A percentile compares a stretch with the other conserved stretches of the same genome.
These are phyloP conservation scores for Hipparchia sbordonii DNA, from an alignment of 2,888 invertebrate genomes.

Conservation along the genomic window DNA sequence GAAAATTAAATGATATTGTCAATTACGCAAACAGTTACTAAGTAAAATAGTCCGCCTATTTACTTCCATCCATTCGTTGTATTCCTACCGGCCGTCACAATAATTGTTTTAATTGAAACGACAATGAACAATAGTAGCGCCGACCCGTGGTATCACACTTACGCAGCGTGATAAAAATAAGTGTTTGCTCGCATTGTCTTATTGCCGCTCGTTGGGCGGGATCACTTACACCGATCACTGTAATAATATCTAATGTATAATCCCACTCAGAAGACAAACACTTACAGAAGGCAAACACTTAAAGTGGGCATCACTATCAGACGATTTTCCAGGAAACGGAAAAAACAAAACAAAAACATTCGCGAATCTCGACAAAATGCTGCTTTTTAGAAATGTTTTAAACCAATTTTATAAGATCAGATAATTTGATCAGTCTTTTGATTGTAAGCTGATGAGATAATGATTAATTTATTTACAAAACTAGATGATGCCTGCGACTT, in stretches of 20 bases:
- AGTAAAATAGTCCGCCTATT: too few relatives aligned
- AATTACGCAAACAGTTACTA: too few relatives aligned
- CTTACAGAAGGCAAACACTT: background rate
- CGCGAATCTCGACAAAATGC: background rate
- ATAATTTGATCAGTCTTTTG: too few relatives aligned
- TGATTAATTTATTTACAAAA: too few relatives aligned
- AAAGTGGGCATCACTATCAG: background rate
- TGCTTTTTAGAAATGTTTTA: background rate
- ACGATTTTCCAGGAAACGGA: background rate
- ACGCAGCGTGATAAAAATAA: conserved; percentile 27
- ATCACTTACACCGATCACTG: background rate
- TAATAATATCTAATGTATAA: conserved; percentile 8
- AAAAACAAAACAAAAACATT: background rate
- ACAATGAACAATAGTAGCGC: conserved; percentile 19
- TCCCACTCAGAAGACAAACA: background rate
- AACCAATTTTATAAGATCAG: too few relatives aligned
- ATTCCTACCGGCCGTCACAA: too few relatives aligned
- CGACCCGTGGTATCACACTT: conserved; percentile 23
- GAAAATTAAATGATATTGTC: too few relatives aligned
- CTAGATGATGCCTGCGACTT: too few relatives aligned
- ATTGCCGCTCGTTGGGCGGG: background rate
- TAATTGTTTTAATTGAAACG: conserved; percentile 19
- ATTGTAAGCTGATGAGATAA: too few relatives aligned
- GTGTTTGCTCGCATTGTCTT: conserved; percentile 25
- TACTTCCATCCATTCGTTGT: background rate